Evolutionary conservation across 1,140 invertebrate genomes (phyloP).

Genomic region (Nilaparvata lugens): DNA sequence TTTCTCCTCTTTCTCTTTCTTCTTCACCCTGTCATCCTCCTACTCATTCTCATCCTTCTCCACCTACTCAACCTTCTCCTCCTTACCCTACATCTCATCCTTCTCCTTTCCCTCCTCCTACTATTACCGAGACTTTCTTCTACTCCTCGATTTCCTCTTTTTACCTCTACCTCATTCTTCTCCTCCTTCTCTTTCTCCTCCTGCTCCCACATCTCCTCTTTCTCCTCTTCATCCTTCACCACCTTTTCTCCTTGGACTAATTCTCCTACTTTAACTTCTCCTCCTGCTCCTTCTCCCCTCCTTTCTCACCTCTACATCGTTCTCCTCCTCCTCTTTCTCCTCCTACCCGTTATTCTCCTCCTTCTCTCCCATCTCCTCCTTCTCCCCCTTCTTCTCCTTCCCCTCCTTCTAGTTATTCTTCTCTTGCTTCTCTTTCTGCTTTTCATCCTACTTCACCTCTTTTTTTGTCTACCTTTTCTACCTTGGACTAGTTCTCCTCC

Average conservation of each 20-base stretch:
- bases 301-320: not conserved
- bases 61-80: not conserved
- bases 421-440: not conserved
- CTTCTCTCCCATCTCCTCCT: not conserved
- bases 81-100: not conserved
- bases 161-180: not conserved
- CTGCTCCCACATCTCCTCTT: not conserved
- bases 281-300: not conserved
- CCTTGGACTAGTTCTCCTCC: not conserved
- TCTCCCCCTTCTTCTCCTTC: not conserved
- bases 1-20: not conserved
- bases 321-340: not conserved
- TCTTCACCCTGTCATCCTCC: not conserved
- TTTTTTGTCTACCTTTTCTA: not conserved
- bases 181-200: not conserved
- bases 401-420: not conserved
- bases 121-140: not conserved
- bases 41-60: not conserved
- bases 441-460: not conserved
- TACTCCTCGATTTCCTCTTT: not conserved
- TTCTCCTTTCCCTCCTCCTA: too few species aligned
- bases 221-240: not conserved
- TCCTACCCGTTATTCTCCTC: slow-evolving; percentile 3
- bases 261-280: not conserved
- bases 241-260: not conserved